Base-by-base conservation (phyloP, 2,113 vertebrate species). In the Embiotoca jacksoni region DNA sequence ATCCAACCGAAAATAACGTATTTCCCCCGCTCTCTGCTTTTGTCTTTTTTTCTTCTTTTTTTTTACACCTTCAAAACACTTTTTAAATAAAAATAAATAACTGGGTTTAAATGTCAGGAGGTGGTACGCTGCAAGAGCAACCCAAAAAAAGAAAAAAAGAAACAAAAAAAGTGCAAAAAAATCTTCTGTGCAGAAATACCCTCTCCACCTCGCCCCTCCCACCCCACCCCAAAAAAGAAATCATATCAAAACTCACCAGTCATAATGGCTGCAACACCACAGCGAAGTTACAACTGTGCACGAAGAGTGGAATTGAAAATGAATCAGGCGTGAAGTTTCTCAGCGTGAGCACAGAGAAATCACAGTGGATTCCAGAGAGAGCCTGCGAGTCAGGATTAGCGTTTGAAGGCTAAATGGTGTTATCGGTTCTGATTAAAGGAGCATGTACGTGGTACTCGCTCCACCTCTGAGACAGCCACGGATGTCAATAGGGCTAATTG, bases 401-500 rank as follows among this genome's bases (percentile, higher is more conserved):
- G 82, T 92, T 80, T 83, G 83, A 90, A 88, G 91, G 92, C 90
- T 94, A 93, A 94, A 91, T 66, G 84, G 79, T 83, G 89, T 91
- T 92, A 92, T 91, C 84, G 82, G 87, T 89, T 86, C 87, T 93
- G 92, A 94, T 94, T 91, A 94, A 23, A 92, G 87, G 81, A 88
- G 89, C 90, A 71, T 89, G 88, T 91, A 88, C 87, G 66, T 84
- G 85, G 82, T 69, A 54, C 89, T 82, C 79, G 87, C 88, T 91
- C 87, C 90, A 93, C 92, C 91, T 93, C 92, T 5, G 91, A 94
- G 93, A 93, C 91, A 84, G 85, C 84, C 81, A 82, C 50, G 71
- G 85, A 84, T 93, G 91, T 94, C 93, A 94, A 93, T 92, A 88
- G 89, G 89, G 93, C 91, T 93, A 94, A 94, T 94, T 93, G 93